Evolutionary conservation across 2,888 invertebrate genomes (phyloP).

Genomic region (Molanna angustata): DNA sequence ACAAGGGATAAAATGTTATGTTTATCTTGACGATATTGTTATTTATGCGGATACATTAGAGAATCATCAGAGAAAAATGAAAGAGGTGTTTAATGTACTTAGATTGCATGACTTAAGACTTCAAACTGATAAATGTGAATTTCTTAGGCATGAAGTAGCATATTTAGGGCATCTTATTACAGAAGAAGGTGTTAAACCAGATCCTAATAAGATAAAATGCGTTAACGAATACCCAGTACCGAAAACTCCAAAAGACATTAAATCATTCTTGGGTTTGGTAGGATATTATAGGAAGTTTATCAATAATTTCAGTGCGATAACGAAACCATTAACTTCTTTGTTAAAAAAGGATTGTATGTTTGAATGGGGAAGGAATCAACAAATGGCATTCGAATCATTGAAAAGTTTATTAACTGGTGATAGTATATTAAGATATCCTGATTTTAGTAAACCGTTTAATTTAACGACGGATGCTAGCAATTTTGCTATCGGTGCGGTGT

Average conservation of each 20-base stretch:
- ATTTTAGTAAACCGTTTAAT: conserved; percentile 10
- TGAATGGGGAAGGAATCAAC: conserved; percentile 8
- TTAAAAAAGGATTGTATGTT: conserved; percentile 29
- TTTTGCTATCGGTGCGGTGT: conserved; percentile 8
- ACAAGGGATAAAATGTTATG: conserved; percentile 37
- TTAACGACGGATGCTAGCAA: conserved; percentile 12
- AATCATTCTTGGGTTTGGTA: conserved; percentile 36
- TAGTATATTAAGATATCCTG: conserved; percentile 10
- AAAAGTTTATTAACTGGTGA: conserved; percentile 4
- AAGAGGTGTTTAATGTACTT: conserved; percentile 25
- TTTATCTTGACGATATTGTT: conserved; percentile 39
- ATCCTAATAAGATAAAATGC: conserved; percentile 31
- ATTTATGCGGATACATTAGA: conserved; percentile 35
- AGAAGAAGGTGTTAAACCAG: conserved; percentile 32
- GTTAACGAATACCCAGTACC: conserved; percentile 32
- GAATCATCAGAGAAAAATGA: conserved; percentile 28
- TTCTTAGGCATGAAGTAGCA: conserved; percentile 34
- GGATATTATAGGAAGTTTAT: conserved; percentile 36
- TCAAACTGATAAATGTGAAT: conserved; percentile 35
- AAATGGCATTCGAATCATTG: conserved; percentile 6
- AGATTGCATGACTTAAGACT: conserved; percentile 30
- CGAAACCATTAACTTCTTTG: conserved; percentile 31
- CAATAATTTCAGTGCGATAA: conserved; percentile 31
- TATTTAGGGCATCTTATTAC: conserved; percentile 38
- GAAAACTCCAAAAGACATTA: conserved; percentile 28